Percentiles rank a stretch among this genome's conserved stretches.
These are phyloP conservation scores for Bovichtus diacanthus DNA, from an alignment of 2,797 vertebrate species.

Conservation along the genomic window DNA sequence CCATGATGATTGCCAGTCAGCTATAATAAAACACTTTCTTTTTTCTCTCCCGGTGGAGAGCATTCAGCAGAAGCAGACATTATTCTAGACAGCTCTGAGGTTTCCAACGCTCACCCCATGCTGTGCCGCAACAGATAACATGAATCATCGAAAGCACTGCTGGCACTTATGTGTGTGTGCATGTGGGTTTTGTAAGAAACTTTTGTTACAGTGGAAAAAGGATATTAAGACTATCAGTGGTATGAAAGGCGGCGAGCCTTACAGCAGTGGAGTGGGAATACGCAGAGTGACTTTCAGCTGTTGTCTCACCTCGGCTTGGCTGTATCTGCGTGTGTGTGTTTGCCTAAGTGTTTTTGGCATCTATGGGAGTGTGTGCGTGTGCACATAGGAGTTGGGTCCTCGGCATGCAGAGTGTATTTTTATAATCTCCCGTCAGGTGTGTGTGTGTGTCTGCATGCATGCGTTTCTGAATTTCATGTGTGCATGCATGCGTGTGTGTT, in stretches of 20 bases:
- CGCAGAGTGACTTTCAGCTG: conserved; percentile 52
- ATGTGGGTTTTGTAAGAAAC: conserved; percentile 61
- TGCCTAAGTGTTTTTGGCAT: conserved; percentile 38
- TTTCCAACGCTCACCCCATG: conserved; percentile 63
- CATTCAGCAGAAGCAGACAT: conserved; percentile 63
- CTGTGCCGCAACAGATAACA: conserved; percentile 72
- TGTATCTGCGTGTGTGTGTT: conserved; percentile 22
- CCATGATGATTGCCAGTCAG: conserved; percentile 42
- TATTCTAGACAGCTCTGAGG: conserved; percentile 69
- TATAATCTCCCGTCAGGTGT: neutral
- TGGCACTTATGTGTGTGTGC: conserved; percentile 4
- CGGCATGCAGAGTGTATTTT: conserved; percentile 19
- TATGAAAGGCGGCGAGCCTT: conserved; percentile 46
- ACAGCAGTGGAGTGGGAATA: conserved; percentile 39
- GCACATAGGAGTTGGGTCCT: neutral
- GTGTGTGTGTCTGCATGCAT: neutral
- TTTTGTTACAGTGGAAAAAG: conserved; percentile 54
- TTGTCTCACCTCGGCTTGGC: conserved; percentile 47
- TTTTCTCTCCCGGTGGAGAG: conserved; percentile 36
- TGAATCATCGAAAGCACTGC: conserved; percentile 57
- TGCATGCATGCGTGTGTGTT: conserved; percentile 3
- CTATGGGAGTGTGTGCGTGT: neutral
- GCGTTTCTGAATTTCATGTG: conserved; percentile 1
- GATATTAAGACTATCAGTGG: conserved; percentile 59
- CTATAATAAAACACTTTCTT: conserved; percentile 47